These are phyloP conservation scores for Neoniphon sammara DNA, from an alignment of 2,797 vertebrate species.

Conservation along the genomic window DNA sequence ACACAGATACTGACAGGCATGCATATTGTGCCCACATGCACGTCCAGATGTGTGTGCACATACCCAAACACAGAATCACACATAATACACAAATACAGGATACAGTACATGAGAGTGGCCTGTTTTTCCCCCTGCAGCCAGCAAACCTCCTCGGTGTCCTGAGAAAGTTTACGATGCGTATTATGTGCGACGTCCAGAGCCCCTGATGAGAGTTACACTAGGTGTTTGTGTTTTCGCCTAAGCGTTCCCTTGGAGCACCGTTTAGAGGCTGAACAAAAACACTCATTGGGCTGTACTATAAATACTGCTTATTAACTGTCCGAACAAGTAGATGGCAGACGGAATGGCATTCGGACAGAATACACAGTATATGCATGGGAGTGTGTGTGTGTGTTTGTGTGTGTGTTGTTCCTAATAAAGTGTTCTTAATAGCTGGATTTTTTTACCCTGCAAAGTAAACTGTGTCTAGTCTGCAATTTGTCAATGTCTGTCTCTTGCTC, in stretches of 20 bases:
- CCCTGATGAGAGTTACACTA: constrained; percentile 41
- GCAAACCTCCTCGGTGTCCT: constrained; percentile 40
- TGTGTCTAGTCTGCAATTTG: constrained; percentile 34
- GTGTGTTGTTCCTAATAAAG: constrained; percentile 1
- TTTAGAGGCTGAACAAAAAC: constrained; percentile 37
- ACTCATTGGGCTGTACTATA: constrained; percentile 32
- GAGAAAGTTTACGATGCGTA: constrained; percentile 67
- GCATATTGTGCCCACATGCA: background rate
- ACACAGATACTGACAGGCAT: background rate
- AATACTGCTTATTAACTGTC: constrained; percentile 41
- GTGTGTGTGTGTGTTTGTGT: constrained; percentile 19
- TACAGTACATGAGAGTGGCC: constrained; percentile 15
- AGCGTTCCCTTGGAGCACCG: constrained; percentile 21
- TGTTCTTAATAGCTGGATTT: constrained; percentile 32
- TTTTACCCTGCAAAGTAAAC: constrained; percentile 26
- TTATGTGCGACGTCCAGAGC: constrained; percentile 59
- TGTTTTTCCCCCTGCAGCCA: constrained; percentile 61
- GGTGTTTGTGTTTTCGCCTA: constrained; percentile 50
- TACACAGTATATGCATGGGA: no score
- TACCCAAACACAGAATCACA: constrained; percentile 38
- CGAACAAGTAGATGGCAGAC: constrained; percentile 34
- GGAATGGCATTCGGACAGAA: constrained; percentile 31
- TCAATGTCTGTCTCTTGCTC: constrained; percentile 29
- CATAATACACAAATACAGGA: background rate
- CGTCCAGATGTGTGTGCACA: background rate